Evolutionary conservation across 2,888 invertebrate genomes (phyloP).

Genomic region (Ormyrus labotus): DNA sequence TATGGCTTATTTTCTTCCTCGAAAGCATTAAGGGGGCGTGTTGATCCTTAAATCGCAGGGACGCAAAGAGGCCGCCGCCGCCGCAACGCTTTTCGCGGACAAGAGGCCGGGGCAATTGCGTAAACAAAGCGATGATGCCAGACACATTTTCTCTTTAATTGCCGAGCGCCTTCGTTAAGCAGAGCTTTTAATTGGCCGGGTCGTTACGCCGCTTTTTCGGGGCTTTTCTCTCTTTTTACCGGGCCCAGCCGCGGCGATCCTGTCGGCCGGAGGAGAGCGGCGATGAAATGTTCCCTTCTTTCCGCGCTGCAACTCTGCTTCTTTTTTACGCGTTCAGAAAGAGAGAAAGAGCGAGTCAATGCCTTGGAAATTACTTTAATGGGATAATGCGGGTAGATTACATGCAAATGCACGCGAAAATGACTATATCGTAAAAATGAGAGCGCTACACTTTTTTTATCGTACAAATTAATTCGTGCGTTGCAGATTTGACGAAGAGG

Average conservation of each 20-base stretch:
- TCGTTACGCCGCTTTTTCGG: constrained; percentile 23
- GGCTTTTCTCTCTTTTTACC: constrained; percentile 14
- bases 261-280: constrained; percentile 14
- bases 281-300: constrained; percentile 27
- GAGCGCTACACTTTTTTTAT: too few species aligned
- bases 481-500: too few species aligned
- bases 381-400: constrained; percentile 1
- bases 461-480: too few species aligned
- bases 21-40: neutral
- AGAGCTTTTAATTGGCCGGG: constrained; percentile 44
- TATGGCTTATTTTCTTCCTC: neutral
- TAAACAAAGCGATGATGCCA: constrained; percentile 40
- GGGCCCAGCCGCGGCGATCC: neutral
- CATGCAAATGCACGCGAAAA: neutral
- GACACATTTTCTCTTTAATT: constrained; percentile 51
- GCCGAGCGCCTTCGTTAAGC: constrained; percentile 40
- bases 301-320: constrained; percentile 16
- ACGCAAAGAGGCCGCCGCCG: too few species aligned
- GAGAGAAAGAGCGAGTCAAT: constrained; percentile 1
- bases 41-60: neutral
- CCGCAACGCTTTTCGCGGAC: constrained; percentile 13
- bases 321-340: neutral
- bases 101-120: constrained; percentile 26
- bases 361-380: constrained; percentile 25
- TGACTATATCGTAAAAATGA: constrained; percentile 13